Evolutionary conservation across 2,888 invertebrate species (phyloP), one percentile per base, ranked within the genome.

Genomic region (Melanostoma scalare): DNA sequence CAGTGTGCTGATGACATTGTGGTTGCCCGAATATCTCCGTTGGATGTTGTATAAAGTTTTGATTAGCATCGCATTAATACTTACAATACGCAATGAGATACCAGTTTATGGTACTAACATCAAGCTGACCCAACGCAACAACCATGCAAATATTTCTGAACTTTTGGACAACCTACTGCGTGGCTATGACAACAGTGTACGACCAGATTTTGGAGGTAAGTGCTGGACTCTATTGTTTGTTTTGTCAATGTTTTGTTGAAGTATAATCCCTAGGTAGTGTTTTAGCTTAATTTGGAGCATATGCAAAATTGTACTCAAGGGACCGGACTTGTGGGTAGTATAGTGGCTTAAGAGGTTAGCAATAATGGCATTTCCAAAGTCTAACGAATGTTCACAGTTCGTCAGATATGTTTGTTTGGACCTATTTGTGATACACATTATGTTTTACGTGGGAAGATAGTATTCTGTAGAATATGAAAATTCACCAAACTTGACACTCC

Each of bases 171-270:
- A 94, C 91, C 92, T 96, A 77, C 93, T 96, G 69, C 92, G 94
- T 76, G 95, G 95, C 74, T 96, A 96, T 91, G 96, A 96, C 91
- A 96, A 95, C 90, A 95, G 95, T 88, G 93, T 96, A 46, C 92
- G 96, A 69, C 96, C 96, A 30, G 95, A 95, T 89, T 96, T 96
- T 89, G 96, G 96, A 89, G 96, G 95, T 95, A 91, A 92, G 92
- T 89, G 36, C 20, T 63, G 33, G 20, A 20, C 20, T 6, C 55
- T 60, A 46, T 72, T 72, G 67, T 65, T 71, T 72, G n/a, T 52
- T 40, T 65, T 52, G 20, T 6, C n/a, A n/a, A 9, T 30, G n/a
- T 60, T 35, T 44, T 46, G 35, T 33, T 6, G 33, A 48, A 48
- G 20, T 50, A 8, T 9, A 36, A 20, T 63, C 44, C 31, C 33